These are phyloP conservation scores for Halocaridina rubra DNA, from an alignment of 2,888 invertebrate genomes.

Conservation along the genomic window DNA sequence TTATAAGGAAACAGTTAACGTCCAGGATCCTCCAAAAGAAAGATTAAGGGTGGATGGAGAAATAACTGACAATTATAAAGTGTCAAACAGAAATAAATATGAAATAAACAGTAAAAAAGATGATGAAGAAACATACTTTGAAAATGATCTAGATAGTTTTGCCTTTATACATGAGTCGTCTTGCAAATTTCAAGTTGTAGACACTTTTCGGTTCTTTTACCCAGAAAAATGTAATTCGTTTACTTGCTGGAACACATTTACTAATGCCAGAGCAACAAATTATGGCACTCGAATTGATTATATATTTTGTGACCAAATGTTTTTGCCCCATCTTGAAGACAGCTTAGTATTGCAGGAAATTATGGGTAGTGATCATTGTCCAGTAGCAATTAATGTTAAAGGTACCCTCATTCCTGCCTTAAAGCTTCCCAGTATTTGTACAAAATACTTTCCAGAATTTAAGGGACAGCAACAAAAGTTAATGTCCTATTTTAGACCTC, in stretches of 20 bases:
- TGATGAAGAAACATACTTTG: background rate
- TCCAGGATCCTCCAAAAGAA: background rate
- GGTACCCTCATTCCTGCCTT: slow-evolving; percentile 65
- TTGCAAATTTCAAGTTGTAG: slow-evolving; percentile 68
- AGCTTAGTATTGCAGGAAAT: slow-evolving; percentile 66
- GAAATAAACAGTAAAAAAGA: background rate
- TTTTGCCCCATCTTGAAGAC: slow-evolving; percentile 63
- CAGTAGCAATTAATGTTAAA: slow-evolving; percentile 68
- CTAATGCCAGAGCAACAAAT: slow-evolving; percentile 70
- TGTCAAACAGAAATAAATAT: background rate
- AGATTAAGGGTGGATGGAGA: background rate
- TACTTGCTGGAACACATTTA: slow-evolving; percentile 71
- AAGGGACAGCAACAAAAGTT: slow-evolving; percentile 68
- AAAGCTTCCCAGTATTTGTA: slow-evolving; percentile 68
- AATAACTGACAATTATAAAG: background rate
- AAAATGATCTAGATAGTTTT: background rate
- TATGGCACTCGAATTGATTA: slow-evolving; percentile 72
- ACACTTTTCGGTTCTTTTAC: slow-evolving; percentile 70
- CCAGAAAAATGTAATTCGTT: slow-evolving; percentile 68
- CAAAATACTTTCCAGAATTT: slow-evolving; percentile 71
- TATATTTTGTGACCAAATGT: slow-evolving; percentile 68
- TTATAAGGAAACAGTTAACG: background rate
- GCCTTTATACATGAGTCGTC: slow-evolving; percentile 12
- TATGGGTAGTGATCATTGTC: slow-evolving; percentile 72
- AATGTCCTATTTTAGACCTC: slow-evolving; percentile 64